phyloP scores from a whole-genome alignment of 2,888 invertebrate genomes.

The Heliconius sara region DNA sequence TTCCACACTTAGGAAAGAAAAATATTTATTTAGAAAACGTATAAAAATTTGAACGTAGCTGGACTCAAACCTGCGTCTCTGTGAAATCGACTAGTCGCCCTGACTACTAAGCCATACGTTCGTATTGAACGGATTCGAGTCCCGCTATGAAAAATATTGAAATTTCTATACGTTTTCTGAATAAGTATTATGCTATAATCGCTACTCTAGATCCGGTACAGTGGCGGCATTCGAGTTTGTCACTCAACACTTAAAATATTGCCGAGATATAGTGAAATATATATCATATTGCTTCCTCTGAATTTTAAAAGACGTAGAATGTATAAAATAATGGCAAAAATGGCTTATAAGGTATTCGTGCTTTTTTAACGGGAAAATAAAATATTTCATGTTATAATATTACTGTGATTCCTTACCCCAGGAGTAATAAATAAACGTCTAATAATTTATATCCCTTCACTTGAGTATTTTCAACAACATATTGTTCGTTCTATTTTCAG shows the following conservation, averaged over 20 bases:
- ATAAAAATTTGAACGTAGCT: no score
- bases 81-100: no score
- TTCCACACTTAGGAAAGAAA: no score
- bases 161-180: no score
- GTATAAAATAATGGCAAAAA: not conserved
- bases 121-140: no score
- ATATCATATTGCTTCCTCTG: not conserved
- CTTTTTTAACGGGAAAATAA: not conserved
- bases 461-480: slow-evolving; percentile 40
- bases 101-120: no score
- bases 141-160: no score
- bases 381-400: not conserved
- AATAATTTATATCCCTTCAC: slow-evolving; percentile 36
- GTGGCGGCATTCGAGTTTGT: not conserved
- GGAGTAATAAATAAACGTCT: slow-evolving; percentile 26
- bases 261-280: not conserved
- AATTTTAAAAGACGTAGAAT: not conserved
- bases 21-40: no score
- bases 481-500: slow-evolving; percentile 41
- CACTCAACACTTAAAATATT: not conserved
- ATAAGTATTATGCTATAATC: not conserved
- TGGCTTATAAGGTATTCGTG: not conserved
- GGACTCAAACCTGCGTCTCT: no score
- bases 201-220: not conserved
- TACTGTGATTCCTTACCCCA: not conserved